Evolutionary conservation across 2,888 invertebrate genomes (phyloP).

Genomic region (Tetragnatha montana): DNA sequence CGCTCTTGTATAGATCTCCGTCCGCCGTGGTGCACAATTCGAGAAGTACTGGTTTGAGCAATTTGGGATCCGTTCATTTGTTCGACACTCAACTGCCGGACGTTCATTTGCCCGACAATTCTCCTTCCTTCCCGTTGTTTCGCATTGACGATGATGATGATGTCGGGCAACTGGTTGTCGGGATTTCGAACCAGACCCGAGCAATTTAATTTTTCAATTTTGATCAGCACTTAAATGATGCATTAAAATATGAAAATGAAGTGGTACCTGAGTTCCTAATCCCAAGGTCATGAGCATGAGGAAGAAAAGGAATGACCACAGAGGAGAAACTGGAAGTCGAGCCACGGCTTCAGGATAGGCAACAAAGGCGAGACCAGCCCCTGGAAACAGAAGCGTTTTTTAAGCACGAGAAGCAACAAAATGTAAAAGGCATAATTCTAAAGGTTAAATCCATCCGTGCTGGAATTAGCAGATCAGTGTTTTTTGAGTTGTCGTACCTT

Average conservation of each 20-base stretch:
- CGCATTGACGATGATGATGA: no score
- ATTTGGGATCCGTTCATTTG: no score
- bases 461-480: not conserved
- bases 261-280: slow-evolving; percentile 79
- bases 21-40: no score
- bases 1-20: no score
- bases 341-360: slow-evolving; percentile 90
- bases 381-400: slow-evolving; percentile 71
- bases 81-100: no score
- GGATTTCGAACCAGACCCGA: no score
- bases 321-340: slow-evolving; percentile 85
- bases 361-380: slow-evolving; percentile 86
- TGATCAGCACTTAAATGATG: no score
- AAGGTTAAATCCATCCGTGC: not conserved
- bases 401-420: not conserved
- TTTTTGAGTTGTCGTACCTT: slow-evolving; percentile 69
- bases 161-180: no score
- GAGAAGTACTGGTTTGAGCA: no score
- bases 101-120: no score
- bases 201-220: no score
- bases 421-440: not conserved
- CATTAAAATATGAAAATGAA: not conserved
- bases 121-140: no score
- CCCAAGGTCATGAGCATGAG: slow-evolving; percentile 86
- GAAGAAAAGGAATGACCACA: slow-evolving; percentile 89